Conservation (phyloP, 2,888 invertebrate species). For the Caenorhabditis sp. region DNA sequence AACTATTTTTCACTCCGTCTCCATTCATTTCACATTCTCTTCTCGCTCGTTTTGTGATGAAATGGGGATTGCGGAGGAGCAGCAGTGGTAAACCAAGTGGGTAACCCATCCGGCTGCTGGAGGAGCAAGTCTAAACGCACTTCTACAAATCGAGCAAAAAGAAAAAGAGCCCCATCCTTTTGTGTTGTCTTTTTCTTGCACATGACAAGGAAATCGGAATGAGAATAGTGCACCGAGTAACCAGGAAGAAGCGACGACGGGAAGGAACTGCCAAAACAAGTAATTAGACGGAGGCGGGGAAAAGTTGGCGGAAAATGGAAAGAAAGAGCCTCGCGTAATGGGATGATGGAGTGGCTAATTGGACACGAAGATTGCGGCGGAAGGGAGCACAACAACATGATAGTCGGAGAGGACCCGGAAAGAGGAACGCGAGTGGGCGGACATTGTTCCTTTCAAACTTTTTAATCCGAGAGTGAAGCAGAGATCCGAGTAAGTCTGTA, state of each 20-base stretch:
- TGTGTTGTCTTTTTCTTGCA: slow-evolving; percentile 32
- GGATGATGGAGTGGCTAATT: slow-evolving; percentile 32
- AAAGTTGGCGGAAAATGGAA: slow-evolving; percentile 2
- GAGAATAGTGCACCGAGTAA: slow-evolving; percentile 26
- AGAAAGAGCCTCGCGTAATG: slow-evolving; percentile 21
- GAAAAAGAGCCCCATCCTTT: slow-evolving; percentile 1
- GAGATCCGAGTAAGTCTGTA: too few relatives aligned
- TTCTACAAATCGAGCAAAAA: slow-evolving; percentile 35
- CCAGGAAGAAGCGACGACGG: slow-evolving; percentile 40
- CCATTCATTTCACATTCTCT: slow-evolving; percentile 9
- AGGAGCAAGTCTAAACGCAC: slow-evolving; percentile 20
- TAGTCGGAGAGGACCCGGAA: neutral
- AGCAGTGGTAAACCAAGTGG: slow-evolving; percentile 22
- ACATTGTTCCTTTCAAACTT: too few relatives aligned
- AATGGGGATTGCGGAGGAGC: slow-evolving; percentile 27
- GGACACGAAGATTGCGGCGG: slow-evolving; percentile 17
- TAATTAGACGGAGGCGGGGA: slow-evolving; percentile 34
- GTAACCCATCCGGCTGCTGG: slow-evolving; percentile 35
- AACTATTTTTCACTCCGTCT: slow-evolving; percentile 19
- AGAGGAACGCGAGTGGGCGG: too few relatives aligned
- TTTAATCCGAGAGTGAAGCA: neutral
- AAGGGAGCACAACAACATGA: slow-evolving; percentile 8
- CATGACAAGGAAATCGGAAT: neutral
- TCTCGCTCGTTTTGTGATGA: slow-evolving; percentile 6
- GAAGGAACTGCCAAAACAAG: slow-evolving; percentile 37